Base-by-base conservation (phyloP, 2,888 invertebrate genomes). In the Flabesymbios commensalis region DNA sequence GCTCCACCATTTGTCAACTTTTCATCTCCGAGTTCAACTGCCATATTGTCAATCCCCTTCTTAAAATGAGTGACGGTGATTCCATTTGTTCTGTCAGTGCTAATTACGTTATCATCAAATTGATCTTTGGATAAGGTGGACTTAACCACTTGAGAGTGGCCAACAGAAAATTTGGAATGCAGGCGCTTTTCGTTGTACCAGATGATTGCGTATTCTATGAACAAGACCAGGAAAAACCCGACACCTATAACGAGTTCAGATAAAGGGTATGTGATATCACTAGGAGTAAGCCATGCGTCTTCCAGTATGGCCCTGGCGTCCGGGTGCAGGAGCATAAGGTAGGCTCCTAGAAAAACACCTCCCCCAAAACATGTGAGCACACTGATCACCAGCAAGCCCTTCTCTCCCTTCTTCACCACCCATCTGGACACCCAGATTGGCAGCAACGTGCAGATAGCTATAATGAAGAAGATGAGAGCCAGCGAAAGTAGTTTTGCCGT, bases 311-410 rank as follows among this genome's bases (percentile, higher is more conserved):
- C 29, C 24, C 33, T 32, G 29, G 28, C 51, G 22, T 60, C 61
- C 1, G 61, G 61, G 7, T 22, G 42, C 31, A 28, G 19, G 28
- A 57, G 61, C 22, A 57, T 42, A 3, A 61, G 43, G 17, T 49
- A 53, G 14, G 61, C 51, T 1, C 61, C 61, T 17, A 61, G 42
- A 36, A 61, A 61, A 32, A 61, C 56, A 10, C 61, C 61, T 4
- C 61, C 61, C 17, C 61, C 61, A 43, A 61, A 61, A 33, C 61
- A 61, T 29, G 29, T 61, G 26, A 61, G n/a, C 24, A 42, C 39
- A n/a, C 49, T 49, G 31, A 61, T 26, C 26, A 57, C 42, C 10
- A 3, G 31, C 33, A 22, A 22, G 1, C 61, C 61, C 2, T 10
- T 36, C 32, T 32, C 3, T 1, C 61, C 61, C 17, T 32, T n/a